Evolutionary conservation across 2,113 vertebrate genomes (phyloP).

Genomic region (Condylura cristata): DNA sequence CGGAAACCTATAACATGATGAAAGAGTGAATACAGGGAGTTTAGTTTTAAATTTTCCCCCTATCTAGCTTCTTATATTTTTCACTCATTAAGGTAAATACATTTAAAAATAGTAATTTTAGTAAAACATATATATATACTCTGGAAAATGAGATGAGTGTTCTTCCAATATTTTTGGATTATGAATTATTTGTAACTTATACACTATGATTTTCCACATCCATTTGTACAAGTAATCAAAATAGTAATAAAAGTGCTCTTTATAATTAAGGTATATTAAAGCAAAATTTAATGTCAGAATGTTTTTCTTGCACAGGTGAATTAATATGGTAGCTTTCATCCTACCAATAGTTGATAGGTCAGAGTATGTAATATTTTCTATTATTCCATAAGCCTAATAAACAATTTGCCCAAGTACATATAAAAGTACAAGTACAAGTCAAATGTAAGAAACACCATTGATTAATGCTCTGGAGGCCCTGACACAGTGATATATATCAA

Average conservation of each 20-base stretch:
- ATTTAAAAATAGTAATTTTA: slow-evolving; percentile 16
- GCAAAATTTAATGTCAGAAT: neutral
- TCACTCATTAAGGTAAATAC: neutral
- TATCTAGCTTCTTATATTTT: neutral
- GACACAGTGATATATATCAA: neutral
- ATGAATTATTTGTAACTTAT: neutral
- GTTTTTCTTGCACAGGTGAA: neutral
- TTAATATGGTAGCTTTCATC: neutral
- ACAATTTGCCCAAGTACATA: neutral
- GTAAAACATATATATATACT: neutral
- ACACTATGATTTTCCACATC: neutral
- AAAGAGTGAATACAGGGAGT: neutral
- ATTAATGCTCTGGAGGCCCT: slow-evolving; percentile 3
- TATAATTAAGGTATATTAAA: neutral
- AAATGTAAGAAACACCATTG: neutral
- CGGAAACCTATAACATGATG: neutral
- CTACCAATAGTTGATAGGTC: neutral
- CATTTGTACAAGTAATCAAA: neutral
- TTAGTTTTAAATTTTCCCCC: neutral
- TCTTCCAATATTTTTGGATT: neutral
- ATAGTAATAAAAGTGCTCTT: neutral
- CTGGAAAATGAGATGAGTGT: neutral
- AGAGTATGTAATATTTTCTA: neutral
- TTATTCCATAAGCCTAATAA: neutral
- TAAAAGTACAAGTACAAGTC: too few species aligned